Evolutionary conservation across 2,888 invertebrate species (phyloP), one percentile per base, ranked within the genome.

Genomic region (Calameuta filiformis): DNA sequence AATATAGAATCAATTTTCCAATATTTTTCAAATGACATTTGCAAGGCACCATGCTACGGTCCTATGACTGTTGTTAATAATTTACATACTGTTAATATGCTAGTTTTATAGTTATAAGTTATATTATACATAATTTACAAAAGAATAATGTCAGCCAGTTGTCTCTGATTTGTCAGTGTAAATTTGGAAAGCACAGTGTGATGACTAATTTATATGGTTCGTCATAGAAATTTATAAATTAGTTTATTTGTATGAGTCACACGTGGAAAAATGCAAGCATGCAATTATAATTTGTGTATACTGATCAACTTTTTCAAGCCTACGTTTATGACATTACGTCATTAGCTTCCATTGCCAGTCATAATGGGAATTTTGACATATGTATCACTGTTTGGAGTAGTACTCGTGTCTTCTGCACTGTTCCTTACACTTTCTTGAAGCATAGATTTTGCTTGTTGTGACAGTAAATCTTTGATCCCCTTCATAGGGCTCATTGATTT

Each of bases 401-500:
- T 56, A 56, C 23, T 23, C 2, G 23, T 56, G 23, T 56, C 23
- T 23, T 56, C 9, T 56, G 23, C 56, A 56, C 23, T 33, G 15
- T 77, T 73, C 23, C 23, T 11, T 69, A 30, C 6, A 35, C 76
- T 35, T 31, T 23, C 68, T 84, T 83, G 23, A 69, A 85, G 80
- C 82, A 86, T 80, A n/a, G 74, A 37, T 68, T 82, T 33, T 3
- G 77, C 81, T 31, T 87, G 84, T 12, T 80, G 35, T 1, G 85
- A 75, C 40, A 91, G 77, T 30, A 83, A 75, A 30, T 79, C 80
- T 1, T 82, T 81, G 30, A 86, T 75, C 68, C 86, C 82, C 12
- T 35, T 73, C 0, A 79, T 35, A 69, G 79, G 76, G 3, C 85
- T 83, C 82, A 88, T 81, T 4, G 81, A 83, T 77, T 85, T 89